These are phyloP conservation scores for Pomatostomus ruficeps DNA, from an alignment of 2,113 vertebrate genomes.

Conservation along the genomic window DNA sequence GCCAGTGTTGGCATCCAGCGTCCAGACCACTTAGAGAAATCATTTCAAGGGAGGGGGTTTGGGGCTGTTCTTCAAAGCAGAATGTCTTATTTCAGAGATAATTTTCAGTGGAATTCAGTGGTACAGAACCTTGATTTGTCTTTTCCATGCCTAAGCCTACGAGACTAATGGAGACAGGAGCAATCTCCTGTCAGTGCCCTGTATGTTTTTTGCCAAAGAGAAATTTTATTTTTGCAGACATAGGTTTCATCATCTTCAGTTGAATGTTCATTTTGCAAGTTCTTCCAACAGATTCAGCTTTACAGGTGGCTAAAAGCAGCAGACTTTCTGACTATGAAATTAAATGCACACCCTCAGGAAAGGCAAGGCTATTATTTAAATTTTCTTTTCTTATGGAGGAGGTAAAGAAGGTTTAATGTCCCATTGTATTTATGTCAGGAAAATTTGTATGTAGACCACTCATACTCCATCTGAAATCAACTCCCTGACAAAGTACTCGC, in stretches of 20 bases:
- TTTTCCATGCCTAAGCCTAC: neutral
- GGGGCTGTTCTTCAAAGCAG: neutral
- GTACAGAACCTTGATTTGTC: neutral
- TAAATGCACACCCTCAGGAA: constrained; percentile 24
- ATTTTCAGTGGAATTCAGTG: neutral
- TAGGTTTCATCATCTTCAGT: neutral
- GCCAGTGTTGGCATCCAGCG: neutral
- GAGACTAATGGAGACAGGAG: neutral
- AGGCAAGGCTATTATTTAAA: neutral
- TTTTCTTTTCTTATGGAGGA: neutral
- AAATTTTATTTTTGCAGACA: neutral
- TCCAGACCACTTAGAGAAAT: neutral
- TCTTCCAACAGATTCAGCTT: neutral
- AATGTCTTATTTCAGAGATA: neutral
- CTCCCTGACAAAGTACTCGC: neutral
- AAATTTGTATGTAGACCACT: neutral
- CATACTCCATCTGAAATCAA: neutral
- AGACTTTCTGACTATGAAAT: neutral
- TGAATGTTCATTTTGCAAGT: neutral
- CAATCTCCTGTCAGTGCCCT: neutral
- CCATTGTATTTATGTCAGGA: neutral
- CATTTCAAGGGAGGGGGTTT: neutral
- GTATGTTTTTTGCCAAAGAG: neutral
- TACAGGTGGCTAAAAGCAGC: neutral
- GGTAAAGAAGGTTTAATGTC: neutral